phyloP scores from a whole-genome alignment of 2,888 invertebrate species.

The Ophion costatus region DNA sequence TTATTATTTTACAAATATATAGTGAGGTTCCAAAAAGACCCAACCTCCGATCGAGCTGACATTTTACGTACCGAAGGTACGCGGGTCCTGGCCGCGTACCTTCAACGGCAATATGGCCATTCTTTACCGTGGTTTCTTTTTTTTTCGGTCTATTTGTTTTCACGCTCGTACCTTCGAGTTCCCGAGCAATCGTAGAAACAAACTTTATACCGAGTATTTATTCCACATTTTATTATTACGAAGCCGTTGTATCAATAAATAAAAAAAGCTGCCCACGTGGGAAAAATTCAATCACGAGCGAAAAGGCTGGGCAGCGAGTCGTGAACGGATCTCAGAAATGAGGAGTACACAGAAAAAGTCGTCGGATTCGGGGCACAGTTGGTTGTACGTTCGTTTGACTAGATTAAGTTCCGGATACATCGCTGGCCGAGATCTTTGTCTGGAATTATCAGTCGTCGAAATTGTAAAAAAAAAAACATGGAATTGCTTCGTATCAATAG shows the following conservation, averaged over 20 bases:
- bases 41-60: too few species aligned
- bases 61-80: too few species aligned
- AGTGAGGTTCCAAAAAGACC: too few species aligned
- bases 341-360: background rate
- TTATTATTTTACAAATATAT: too few species aligned
- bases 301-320: background rate
- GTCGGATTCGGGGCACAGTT: slow-evolving; percentile 17
- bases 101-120: too few species aligned
- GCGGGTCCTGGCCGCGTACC: too few species aligned
- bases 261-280: background rate
- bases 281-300: background rate
- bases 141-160: too few species aligned
- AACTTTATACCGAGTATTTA: background rate
- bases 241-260: background rate
- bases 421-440: slow-evolving; percentile 5
- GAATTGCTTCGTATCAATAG: too few species aligned
- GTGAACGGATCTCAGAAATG: background rate
- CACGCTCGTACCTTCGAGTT: too few species aligned
- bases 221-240: background rate
- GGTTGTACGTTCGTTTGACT: slow-evolving; percentile 52
- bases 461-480: background rate
- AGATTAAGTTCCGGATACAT: slow-evolving; percentile 28
- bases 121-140: too few species aligned
- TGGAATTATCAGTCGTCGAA: background rate
- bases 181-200: too few species aligned